Evolutionary conservation across 2,797 vertebrate species (phyloP).

Genomic region (Betta splendens): DNA sequence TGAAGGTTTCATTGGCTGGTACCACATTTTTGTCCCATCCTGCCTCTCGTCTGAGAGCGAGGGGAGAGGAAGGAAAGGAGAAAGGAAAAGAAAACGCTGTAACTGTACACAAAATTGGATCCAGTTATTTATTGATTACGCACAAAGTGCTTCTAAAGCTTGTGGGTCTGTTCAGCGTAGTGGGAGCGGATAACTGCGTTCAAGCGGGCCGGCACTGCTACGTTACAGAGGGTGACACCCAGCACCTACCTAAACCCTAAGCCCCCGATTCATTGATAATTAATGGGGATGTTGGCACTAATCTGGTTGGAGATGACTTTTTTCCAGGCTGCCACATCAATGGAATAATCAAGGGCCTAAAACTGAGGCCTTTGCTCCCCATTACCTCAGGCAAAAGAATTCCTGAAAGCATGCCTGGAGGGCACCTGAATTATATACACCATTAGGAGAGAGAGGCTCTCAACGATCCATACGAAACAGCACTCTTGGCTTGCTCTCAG

Average conservation of each 20-base stretch:
- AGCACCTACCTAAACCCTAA: slow-evolving; percentile 82
- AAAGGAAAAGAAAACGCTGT: slow-evolving; percentile 33
- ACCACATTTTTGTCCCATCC: slow-evolving; percentile 81
- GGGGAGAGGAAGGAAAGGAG: slow-evolving; percentile 30
- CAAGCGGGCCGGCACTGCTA: slow-evolving; percentile 77
- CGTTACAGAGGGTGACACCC: slow-evolving; percentile 83
- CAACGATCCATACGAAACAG: slow-evolving; percentile 92
- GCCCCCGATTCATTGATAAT: slow-evolving; percentile 96
- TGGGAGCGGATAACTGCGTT: slow-evolving; percentile 77
- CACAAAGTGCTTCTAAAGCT: slow-evolving; percentile 89
- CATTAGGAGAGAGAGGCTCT: slow-evolving; percentile 95
- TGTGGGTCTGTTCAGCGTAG: slow-evolving; percentile 78
- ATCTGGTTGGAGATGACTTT: slow-evolving; percentile 96
- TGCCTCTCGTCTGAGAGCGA: slow-evolving; percentile 63
- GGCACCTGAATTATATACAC: slow-evolving; percentile 99
- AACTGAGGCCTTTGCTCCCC: slow-evolving; percentile 94
- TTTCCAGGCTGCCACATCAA: slow-evolving; percentile 98
- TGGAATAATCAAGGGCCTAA: slow-evolving; percentile 99
- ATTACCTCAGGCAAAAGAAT: slow-evolving; percentile 99
- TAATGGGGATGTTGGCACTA: slow-evolving; percentile 99
- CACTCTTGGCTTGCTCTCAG: slow-evolving; percentile 79
- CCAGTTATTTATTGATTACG: slow-evolving; percentile 92
- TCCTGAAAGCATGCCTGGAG: slow-evolving; percentile 99
- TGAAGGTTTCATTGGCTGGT: slow-evolving; percentile 82
- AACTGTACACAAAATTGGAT: slow-evolving; percentile 76